Conservation (phyloP, 1,140 invertebrate species). For the Eumeta japonica region DNA sequence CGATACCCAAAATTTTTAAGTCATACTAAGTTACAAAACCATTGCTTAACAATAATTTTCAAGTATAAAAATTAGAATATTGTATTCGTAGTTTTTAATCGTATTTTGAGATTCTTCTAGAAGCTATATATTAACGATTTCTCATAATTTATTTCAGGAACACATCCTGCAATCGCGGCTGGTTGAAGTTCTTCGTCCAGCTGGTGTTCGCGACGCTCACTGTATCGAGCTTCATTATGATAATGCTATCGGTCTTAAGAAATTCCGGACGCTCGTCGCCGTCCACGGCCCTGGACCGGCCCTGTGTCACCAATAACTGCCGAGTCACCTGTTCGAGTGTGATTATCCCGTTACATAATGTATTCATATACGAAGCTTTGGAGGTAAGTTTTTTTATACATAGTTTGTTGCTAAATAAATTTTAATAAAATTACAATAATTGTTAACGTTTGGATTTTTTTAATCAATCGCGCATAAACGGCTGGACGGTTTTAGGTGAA, state of each 20-base stretch:
- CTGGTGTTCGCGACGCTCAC: slow-evolving; percentile 29
- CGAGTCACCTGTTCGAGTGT: slow-evolving; percentile 22
- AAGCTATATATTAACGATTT: too few species aligned
- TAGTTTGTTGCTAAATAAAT: too few species aligned
- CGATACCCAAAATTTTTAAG: too few species aligned
- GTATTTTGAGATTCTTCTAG: too few species aligned
- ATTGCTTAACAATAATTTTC: too few species aligned
- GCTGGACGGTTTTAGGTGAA: too few species aligned
- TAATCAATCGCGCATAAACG: too few species aligned
- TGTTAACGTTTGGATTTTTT: too few species aligned
- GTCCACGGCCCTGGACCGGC: slow-evolving; percentile 1
- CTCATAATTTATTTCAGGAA: slow-evolving; percentile 24
- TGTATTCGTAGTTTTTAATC: too few species aligned
- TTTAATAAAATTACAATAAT: slow-evolving; percentile 5
- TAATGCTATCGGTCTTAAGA: slow-evolving; percentile 25
- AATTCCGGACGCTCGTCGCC: neutral
- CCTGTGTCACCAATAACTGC: slow-evolving; percentile 15
- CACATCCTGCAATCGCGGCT: slow-evolving; percentile 36
- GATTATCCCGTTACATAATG: slow-evolving; percentile 24
- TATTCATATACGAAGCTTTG: slow-evolving; percentile 15
- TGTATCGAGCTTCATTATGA: slow-evolving; percentile 37
- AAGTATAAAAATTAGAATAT: too few species aligned
- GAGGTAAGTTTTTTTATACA: slow-evolving; percentile 17
- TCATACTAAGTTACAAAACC: too few species aligned
- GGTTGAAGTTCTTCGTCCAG: slow-evolving; percentile 32